A percentile compares a stretch with the other conserved stretches of the same genome.
These are phyloP conservation scores for Anguilla obscura DNA, from an alignment of 2,797 vertebrate genomes.

Conservation along the genomic window DNA sequence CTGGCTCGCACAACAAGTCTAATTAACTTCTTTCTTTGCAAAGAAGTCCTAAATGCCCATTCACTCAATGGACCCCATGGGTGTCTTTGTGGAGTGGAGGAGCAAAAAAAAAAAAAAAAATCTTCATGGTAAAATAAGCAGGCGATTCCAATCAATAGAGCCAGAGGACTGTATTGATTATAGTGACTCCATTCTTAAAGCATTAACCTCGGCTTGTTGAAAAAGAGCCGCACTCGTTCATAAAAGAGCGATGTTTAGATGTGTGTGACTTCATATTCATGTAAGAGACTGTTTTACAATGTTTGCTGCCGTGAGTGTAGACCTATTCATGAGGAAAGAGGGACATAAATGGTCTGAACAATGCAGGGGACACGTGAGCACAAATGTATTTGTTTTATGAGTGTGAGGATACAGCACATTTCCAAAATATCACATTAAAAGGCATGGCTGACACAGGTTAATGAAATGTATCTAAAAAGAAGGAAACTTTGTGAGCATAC, in stretches of 20 bases:
- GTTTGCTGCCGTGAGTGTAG: constrained; percentile 23
- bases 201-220: constrained; percentile 72
- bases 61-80: constrained; percentile 81
- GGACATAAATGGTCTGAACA: not conserved
- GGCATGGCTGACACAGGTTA: not conserved
- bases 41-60: constrained; percentile 79
- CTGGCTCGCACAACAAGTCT: constrained; percentile 31
- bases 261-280: constrained; percentile 31
- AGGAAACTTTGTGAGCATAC: not conserved
- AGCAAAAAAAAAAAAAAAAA: constrained; percentile 57
- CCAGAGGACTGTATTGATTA: constrained; percentile 84
- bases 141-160: constrained; percentile 83
- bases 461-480: not conserved
- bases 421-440: not conserved
- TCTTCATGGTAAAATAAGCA: constrained; percentile 80
- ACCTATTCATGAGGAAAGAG: not conserved
- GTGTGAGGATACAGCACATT: not conserved
- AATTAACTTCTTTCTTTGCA: constrained; percentile 81
- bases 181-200: constrained; percentile 78
- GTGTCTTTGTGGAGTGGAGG: constrained; percentile 79
- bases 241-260: constrained; percentile 21
- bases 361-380: constrained; percentile 4
- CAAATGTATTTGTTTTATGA: not conserved
- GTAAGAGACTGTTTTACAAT: constrained; percentile 15
- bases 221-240: constrained; percentile 21